Conservation (phyloP, 1,140 invertebrate species). For the Eueides isabella region DNA sequence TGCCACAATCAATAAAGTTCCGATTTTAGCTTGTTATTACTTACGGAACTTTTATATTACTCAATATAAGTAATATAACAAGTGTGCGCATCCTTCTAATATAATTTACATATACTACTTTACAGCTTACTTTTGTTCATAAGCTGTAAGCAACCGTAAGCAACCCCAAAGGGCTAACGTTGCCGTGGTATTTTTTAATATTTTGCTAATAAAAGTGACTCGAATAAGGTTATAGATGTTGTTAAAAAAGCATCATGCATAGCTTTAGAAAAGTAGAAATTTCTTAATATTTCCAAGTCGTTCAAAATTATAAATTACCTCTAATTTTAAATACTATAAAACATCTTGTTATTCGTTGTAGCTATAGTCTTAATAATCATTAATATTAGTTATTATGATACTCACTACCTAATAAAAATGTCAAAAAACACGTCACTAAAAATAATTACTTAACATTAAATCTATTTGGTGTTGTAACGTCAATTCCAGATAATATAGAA, state of each 20-base stretch:
- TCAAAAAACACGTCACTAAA: slow-evolving; percentile 13
- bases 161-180: neutral
- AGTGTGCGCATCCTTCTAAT: slow-evolving; percentile 1
- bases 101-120: neutral
- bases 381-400: slow-evolving; percentile 2
- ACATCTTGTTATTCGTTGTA: slow-evolving; percentile 9
- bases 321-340: slow-evolving; percentile 8
- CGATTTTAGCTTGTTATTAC: neutral
- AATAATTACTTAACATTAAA: neutral
- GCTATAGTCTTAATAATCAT: slow-evolving; percentile 8
- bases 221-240: neutral
- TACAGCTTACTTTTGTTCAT: neutral
- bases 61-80: neutral
- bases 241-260: neutral
- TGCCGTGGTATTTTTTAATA: neutral
- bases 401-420: neutral
- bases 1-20: neutral
- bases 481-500: slow-evolving; percentile 7
- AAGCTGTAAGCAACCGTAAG: neutral
- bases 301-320: neutral
- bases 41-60: slow-evolving; percentile 7
- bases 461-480: slow-evolving; percentile 6
- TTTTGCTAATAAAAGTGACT: neutral
- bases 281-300: slow-evolving; percentile 2
- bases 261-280: neutral